Percentiles rank a stretch among this genome's conserved stretches.
These are phyloP conservation scores for Meandrina meandrites DNA, from an alignment of 92 coral and sea anemone genomes.

Conservation along the genomic window DNA sequence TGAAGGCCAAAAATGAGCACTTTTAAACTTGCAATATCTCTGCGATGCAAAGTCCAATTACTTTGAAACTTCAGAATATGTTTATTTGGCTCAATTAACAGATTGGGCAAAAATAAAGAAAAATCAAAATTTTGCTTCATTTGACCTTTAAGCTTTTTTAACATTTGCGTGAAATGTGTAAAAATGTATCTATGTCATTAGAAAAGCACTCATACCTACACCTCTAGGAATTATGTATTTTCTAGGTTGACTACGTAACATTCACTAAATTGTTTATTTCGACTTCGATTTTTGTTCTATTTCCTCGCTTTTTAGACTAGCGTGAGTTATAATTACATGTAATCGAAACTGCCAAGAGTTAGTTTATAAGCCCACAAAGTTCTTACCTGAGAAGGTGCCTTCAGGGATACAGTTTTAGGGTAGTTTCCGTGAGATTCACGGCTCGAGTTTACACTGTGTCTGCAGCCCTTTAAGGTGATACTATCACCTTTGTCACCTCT, in stretches of 20 bases:
- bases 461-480: constrained; percentile 16
- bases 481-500: constrained; percentile 39
- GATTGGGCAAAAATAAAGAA: no score
- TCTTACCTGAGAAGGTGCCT: constrained; percentile 34
- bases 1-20: no score
- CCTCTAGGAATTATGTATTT: neutral
- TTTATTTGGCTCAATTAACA: no score
- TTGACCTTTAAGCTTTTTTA: no score
- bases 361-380: neutral
- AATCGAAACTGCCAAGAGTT: neutral
- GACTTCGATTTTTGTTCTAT: neutral
- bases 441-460: neutral
- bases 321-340: neutral
- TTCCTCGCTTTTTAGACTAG: neutral
- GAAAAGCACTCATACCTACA: neutral
- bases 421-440: neutral
- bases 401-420: neutral
- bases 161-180: no score
- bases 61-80: no score
- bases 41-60: no score
- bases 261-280: no score
- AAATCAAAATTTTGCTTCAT: no score
- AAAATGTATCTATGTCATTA: neutral
- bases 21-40: no score
- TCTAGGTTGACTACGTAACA: neutral